Conservation (phyloP, 2,888 invertebrate species). For the Xestia sexstrigata region DNA sequence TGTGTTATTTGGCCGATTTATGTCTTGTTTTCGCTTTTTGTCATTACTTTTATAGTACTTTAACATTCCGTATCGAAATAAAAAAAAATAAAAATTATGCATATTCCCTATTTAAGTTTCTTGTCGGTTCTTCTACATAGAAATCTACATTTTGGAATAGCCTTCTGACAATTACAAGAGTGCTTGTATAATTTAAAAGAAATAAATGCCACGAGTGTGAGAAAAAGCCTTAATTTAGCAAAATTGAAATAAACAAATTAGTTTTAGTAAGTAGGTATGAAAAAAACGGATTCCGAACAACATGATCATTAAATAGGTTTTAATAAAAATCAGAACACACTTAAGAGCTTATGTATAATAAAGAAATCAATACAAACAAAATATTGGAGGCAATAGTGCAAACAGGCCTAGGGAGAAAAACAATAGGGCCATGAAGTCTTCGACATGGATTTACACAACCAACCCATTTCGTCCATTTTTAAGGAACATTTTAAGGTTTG, state of each 20-base stretch:
- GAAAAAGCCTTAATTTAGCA: background rate
- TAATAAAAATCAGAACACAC: constrained; percentile 18
- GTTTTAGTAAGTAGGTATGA: background rate
- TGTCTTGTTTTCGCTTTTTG: too few relatives aligned
- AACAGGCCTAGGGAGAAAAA: constrained; percentile 68
- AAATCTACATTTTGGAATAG: background rate
- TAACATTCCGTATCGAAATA: too few relatives aligned
- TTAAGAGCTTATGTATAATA: constrained; percentile 20
- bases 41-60: too few relatives aligned
- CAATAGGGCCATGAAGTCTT: constrained; percentile 35
- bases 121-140: background rate
- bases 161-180: background rate
- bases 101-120: too few relatives aligned
- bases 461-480: background rate
- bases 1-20: too few relatives aligned
- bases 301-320: constrained; percentile 4
- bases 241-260: background rate
- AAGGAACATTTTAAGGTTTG: background rate
- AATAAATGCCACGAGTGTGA: background rate
- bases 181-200: background rate
- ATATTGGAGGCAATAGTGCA: constrained; percentile 71
- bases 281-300: background rate
- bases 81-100: too few relatives aligned
- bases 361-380: constrained; percentile 53
- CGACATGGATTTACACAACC: background rate